Evolutionary conservation across 2,113 vertebrate genomes (phyloP), one percentile per base, ranked within the genome.

Genomic region (Pao palembangensis): DNA sequence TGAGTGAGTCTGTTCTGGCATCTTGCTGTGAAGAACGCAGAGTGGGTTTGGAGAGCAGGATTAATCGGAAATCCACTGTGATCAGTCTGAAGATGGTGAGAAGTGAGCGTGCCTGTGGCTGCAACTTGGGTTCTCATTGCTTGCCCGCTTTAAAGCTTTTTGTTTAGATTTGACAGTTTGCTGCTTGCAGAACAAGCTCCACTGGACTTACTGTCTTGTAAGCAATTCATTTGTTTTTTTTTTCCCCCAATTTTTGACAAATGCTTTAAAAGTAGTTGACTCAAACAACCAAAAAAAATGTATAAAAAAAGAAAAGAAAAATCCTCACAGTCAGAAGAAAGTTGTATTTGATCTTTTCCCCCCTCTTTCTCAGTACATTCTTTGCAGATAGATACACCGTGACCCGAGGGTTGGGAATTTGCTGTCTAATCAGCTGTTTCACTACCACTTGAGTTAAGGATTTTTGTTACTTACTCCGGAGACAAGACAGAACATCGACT

Each of bases 141-240:
- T 60, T 43, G n/a, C 49, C 41, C 51, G 61, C 58, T 74, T 78
- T 63, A 76, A 78, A 72, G 64, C 54, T 66, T 61, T 56, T 58
- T 70, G 53, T 64, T 68, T 57, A 15, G 28, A 58, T 75, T 42
- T 76, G 19, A 16, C 62, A 28, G 17, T 46, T 67, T 61, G 23
- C 18, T 14, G 11, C 41, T 18, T 21, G 50, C 21, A 61, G 41
- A 4, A 47, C 41, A 14, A 63, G 51, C 55, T 61, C 50, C 14
- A n/a, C 18, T 20, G 17, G 55, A 51, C 34, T 60, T 51, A 12
- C 25, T 57, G 53, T 19, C 15, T 59, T 51, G 21, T 19, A 20
- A 50, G 18, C 41, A 11, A 38, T 38, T 38, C 34, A 50, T 55
- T 8, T 51, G 31, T 38, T 23, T 8, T 12, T 17, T 13, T 15